These are phyloP conservation scores for Trichechus manatus DNA, from an alignment of 2,113 vertebrate species.

Conservation along the genomic window DNA sequence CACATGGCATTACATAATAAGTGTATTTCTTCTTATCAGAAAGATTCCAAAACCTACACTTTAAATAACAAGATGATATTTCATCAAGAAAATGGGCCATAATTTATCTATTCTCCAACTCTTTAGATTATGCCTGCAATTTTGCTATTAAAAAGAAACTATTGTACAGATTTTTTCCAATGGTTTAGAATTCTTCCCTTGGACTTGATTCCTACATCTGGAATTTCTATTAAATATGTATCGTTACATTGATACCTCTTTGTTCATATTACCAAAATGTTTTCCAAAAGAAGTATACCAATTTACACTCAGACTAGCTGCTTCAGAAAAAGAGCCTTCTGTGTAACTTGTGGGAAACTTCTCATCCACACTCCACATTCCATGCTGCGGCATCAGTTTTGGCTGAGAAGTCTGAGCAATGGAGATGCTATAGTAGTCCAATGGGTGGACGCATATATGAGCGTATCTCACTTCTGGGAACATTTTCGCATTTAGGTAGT, in stretches of 20 bases:
- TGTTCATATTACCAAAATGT: background rate
- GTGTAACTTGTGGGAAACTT: background rate
- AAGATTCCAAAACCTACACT: background rate
- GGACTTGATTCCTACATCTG: background rate
- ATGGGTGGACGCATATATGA: fast-evolving
- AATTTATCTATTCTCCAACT: background rate
- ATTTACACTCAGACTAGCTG: background rate
- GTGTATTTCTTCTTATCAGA: background rate
- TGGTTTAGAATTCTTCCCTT: background rate
- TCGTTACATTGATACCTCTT: background rate
- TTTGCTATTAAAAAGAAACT: background rate
- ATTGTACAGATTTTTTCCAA: background rate
- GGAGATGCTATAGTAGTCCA: fast-evolving
- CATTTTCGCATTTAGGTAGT: background rate
- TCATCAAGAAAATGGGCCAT: background rate
- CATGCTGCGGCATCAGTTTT: fast-evolving
- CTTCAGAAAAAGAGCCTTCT: background rate
- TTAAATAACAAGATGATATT: background rate
- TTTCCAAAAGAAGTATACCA: background rate
- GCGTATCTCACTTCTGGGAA: background rate
- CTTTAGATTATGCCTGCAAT: background rate
- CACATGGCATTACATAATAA: background rate
- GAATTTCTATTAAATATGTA: background rate
- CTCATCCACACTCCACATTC: fast-evolving
- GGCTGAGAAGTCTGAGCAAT: background rate